These are phyloP conservation scores for Poecilia latipinna DNA, from an alignment of 2,113 vertebrate species.

Conservation along the genomic window DNA sequence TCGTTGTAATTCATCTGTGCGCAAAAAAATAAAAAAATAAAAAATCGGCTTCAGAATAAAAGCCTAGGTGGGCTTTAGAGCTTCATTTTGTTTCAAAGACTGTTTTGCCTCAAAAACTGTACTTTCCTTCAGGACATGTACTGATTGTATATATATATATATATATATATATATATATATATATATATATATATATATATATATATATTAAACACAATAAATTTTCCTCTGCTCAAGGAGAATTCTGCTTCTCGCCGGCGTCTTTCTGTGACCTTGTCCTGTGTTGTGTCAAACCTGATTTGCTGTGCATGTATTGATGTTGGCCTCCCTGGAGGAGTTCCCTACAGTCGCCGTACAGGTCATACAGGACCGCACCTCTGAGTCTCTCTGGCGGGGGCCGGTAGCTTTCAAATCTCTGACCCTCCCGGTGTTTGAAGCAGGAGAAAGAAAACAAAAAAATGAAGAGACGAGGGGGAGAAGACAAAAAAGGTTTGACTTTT, in stretches of 20 bases:
- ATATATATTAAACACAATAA: not conserved
- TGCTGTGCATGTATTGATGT: not conserved
- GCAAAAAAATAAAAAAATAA: no score
- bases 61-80: no score
- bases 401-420: constrained; percentile 15
- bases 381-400: not conserved
- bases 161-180: not conserved
- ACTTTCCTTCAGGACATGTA: not conserved
- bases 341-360: not conserved
- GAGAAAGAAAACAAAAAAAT: not conserved
- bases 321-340: not conserved
- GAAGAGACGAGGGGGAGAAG: not conserved
- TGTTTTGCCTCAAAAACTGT: no score
- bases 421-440: constrained; percentile 10
- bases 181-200: not conserved
- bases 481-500: constrained; percentile 24
- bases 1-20: no score
- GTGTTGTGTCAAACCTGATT: not conserved
- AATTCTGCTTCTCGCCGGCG: not conserved
- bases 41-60: no score
- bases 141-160: no score
- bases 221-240: not conserved
- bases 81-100: no score
- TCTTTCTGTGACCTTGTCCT: constrained; percentile 4
- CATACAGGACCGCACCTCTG: not conserved